Conservation (phyloP, 2,888 invertebrate species). For the Entomobrya proxima region DNA sequence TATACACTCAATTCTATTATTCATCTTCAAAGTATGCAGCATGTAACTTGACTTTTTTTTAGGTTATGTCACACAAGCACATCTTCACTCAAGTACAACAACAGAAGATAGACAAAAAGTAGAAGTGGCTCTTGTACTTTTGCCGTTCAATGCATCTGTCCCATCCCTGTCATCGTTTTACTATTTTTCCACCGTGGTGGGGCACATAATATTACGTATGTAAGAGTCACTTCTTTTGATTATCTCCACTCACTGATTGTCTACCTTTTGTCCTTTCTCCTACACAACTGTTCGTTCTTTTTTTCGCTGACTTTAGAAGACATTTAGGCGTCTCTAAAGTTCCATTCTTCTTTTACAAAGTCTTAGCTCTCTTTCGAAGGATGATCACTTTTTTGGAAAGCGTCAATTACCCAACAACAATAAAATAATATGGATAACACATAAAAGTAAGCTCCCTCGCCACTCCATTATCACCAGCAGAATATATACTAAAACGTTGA, state of each 20-base stretch:
- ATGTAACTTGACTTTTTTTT: conserved; percentile 2
- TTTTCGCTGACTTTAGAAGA: conserved; percentile 25
- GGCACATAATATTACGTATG: neutral
- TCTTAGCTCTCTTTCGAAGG: neutral
- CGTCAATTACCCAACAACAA: conserved; percentile 56
- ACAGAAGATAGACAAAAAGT: neutral
- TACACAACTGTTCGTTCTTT: neutral
- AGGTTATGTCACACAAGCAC: conserved; percentile 13
- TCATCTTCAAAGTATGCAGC: neutral
- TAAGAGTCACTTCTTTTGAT: neutral
- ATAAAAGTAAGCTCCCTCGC: neutral
- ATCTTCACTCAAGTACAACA: conserved; percentile 3
- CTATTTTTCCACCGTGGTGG: neutral
- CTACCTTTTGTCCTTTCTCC: neutral
- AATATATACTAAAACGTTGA: neutral
- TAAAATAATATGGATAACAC: conserved; percentile 12
- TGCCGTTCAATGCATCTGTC: conserved; percentile 28
- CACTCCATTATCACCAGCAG: neutral
- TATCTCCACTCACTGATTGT: conserved; percentile 4
- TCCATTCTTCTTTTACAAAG: conserved; percentile 16
- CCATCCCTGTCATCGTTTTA: conserved; percentile 27
- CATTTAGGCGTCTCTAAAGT: conserved; percentile 38
- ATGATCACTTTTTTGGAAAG: conserved; percentile 53
- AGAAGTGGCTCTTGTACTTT: neutral
- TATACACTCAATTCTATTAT: too few species aligned